These are phyloP conservation scores for Pachyuromys duprasi DNA, from an alignment of 2,797 vertebrate species.

Conservation along the genomic window DNA sequence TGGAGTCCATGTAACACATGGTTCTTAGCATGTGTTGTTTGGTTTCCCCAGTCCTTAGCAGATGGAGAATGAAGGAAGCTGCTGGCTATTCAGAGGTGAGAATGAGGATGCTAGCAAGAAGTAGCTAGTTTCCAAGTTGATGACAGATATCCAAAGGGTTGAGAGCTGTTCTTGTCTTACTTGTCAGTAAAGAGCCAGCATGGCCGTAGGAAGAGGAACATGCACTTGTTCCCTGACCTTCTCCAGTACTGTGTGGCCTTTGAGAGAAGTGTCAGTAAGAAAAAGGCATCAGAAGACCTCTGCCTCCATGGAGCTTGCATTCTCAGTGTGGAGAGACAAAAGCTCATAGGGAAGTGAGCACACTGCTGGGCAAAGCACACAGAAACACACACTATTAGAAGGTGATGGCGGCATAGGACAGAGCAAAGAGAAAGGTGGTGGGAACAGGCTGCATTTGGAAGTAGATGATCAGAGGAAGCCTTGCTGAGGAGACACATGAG, in stretches of 20 bases:
- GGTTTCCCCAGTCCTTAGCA: not conserved
- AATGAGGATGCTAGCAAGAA: not conserved
- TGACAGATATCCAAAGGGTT: not conserved
- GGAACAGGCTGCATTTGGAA: not conserved
- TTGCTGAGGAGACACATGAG: not conserved
- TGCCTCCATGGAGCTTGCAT: not conserved
- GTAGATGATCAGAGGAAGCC: not conserved
- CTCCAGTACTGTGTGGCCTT: not conserved
- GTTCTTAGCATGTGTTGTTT: not conserved
- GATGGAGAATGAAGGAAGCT: slow-evolving; percentile 20
- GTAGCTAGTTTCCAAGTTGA: slow-evolving; percentile 3
- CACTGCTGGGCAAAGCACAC: not conserved
- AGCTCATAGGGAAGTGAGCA: not conserved
- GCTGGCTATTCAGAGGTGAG: not conserved
- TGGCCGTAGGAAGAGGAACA: not conserved
- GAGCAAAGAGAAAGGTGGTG: too few relatives aligned
- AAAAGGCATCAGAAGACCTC: not conserved
- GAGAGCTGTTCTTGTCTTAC: not conserved
- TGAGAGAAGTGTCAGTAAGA: not conserved
- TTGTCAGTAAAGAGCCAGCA: not conserved
- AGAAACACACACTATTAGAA: not conserved
- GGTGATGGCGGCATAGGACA: not conserved
- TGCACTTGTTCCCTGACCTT: not conserved
- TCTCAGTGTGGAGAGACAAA: not conserved
- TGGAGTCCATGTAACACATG: not conserved